Conservation (phyloP, 1,140 invertebrate genomes). For the Zaprionus vittiger region DNA sequence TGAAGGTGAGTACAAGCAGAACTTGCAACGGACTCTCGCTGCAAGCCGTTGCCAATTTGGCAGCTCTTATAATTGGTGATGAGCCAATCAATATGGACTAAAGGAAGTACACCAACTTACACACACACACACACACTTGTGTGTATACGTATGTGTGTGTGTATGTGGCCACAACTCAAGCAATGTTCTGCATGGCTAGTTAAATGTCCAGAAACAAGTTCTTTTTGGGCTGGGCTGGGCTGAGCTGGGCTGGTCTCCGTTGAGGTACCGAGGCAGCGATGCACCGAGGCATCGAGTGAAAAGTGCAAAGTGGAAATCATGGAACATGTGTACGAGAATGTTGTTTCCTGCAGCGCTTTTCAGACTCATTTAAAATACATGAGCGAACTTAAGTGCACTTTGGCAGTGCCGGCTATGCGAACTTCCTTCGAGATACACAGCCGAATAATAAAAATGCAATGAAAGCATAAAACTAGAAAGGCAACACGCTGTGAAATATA, state of each 20-base stretch:
- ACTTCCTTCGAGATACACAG: slow-evolving; percentile 73
- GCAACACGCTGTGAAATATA: slow-evolving; percentile 56
- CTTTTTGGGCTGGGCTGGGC: not conserved
- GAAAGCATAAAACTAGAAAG: slow-evolving; percentile 77
- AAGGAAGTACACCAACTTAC: slow-evolving; percentile 25
- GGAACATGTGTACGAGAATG: slow-evolving; percentile 47
- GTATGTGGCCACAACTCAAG: slow-evolving; percentile 35
- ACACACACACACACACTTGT: not conserved
- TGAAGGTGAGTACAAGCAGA: slow-evolving; percentile 84
- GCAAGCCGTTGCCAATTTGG: slow-evolving; percentile 56
- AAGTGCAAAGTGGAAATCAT: slow-evolving; percentile 26
- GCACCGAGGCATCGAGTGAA: not conserved
- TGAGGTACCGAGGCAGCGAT: not conserved
- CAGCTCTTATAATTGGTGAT: slow-evolving; percentile 74
- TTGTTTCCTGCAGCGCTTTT: slow-evolving; percentile 78
- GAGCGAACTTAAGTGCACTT: slow-evolving; percentile 83
- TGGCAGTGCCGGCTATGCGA: slow-evolving; percentile 70
- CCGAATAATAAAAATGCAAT: slow-evolving; percentile 80
- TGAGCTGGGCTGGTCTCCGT: no score
- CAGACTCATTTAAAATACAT: slow-evolving; percentile 84
- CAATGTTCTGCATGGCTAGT: slow-evolving; percentile 43
- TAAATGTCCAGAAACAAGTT: slow-evolving; percentile 43
- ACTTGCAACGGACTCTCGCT: not conserved
- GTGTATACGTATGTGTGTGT: slow-evolving; percentile 11
- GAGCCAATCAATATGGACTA: slow-evolving; percentile 71